Evolutionary conservation across 2,113 vertebrate genomes (phyloP).

Genomic region (Bubalus kerabau): DNA sequence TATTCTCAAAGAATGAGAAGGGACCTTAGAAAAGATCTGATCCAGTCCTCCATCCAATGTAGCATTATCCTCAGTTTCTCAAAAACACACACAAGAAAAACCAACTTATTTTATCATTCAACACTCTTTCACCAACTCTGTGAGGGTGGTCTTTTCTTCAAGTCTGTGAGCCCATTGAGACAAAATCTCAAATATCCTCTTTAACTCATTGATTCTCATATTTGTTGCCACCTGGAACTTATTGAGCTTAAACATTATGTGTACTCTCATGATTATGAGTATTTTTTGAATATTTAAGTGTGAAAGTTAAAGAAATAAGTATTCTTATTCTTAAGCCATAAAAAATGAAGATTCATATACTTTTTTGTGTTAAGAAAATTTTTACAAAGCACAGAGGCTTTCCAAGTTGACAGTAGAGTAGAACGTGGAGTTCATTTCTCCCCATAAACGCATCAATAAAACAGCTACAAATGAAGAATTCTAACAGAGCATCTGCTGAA

Average conservation of each 20-base stretch:
- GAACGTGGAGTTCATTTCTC: background rate
- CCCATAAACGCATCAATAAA: background rate
- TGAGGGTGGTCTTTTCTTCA: background rate
- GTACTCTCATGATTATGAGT: background rate
- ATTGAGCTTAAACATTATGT: background rate
- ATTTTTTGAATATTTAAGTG: background rate
- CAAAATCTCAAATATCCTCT: background rate
- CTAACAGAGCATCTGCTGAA: background rate
- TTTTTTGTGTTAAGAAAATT: background rate
- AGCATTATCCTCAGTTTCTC: conserved; percentile 2
- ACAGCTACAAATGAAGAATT: background rate
- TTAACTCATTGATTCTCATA: background rate
- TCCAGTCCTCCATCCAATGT: background rate
- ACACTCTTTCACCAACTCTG: background rate
- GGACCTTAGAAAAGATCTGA: background rate
- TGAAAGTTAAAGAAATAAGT: background rate
- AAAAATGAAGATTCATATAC: background rate
- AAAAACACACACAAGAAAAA: background rate
- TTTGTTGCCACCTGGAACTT: background rate
- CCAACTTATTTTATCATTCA: background rate
- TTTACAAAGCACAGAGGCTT: background rate
- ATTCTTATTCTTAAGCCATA: background rate
- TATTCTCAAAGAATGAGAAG: background rate
- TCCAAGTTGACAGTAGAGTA: background rate
- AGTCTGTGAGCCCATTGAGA: background rate